Evolutionary conservation across 2,113 vertebrate genomes (phyloP).

Genomic region (Arvicanthis niloticus): DNA sequence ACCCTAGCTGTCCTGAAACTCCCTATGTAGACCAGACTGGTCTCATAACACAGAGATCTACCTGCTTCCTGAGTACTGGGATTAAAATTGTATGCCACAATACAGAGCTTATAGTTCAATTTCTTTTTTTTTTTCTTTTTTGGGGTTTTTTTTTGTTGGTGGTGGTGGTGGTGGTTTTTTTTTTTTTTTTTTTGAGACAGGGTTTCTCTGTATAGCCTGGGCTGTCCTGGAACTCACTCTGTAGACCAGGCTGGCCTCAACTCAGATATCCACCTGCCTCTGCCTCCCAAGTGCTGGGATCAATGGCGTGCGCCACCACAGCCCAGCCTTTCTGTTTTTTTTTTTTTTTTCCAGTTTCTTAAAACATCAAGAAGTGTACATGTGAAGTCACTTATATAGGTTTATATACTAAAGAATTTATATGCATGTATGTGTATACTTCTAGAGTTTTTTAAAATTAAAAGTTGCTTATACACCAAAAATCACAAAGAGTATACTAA

Average conservation of each 20-base stretch:
- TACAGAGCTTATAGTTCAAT: constrained; percentile 6
- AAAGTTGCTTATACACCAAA: background rate
- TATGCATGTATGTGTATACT: background rate
- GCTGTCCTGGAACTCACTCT: too few species aligned
- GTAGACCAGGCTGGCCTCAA: too few species aligned
- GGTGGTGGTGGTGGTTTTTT: too few species aligned
- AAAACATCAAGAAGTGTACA: constrained; percentile 26
- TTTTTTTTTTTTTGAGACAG: too few species aligned
- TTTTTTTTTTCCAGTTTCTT: too few species aligned
- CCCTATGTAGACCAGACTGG: background rate
- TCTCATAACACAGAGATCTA: background rate
- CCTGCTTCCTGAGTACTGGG: background rate
- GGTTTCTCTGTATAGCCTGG: too few species aligned
- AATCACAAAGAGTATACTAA: background rate
- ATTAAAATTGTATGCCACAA: background rate
- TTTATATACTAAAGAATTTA: background rate
- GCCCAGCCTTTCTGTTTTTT: too few species aligned
- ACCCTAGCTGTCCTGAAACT: background rate
- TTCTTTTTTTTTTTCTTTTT: too few species aligned
- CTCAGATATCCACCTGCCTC: too few species aligned
- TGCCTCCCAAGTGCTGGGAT: too few species aligned
- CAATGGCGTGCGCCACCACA: too few species aligned
- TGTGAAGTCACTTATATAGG: background rate
- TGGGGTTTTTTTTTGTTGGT: too few species aligned
- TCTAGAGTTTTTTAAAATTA: constrained; percentile 2